phyloP scores from a whole-genome alignment of 2,797 vertebrate genomes.

The Neopelma chrysocephalum region DNA sequence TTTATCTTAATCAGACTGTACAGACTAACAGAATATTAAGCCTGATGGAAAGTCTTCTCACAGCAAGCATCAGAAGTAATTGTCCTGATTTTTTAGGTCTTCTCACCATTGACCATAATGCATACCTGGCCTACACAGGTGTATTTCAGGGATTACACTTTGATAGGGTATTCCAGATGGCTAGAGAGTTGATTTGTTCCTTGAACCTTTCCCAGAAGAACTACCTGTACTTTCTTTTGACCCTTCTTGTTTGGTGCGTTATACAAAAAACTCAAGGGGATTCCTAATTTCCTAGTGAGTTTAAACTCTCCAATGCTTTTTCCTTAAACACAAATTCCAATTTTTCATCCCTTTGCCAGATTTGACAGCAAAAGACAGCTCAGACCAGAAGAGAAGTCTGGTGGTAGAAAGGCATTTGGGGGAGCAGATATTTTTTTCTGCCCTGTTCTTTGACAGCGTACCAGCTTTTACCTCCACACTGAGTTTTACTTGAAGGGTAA shows the following conservation, averaged over 20 bases:
- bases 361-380: background rate
- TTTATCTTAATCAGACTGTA: background rate
- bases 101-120: background rate
- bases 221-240: background rate
- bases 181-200: background rate
- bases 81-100: background rate
- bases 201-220: background rate
- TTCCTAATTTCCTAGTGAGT: background rate
- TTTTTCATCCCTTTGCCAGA: background rate
- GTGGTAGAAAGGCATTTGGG: background rate
- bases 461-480: background rate
- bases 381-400: background rate
- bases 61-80: background rate
- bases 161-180: background rate
- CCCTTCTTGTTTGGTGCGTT: background rate
- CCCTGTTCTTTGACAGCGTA: background rate
- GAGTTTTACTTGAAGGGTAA: background rate
- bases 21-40: background rate
- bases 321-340: background rate
- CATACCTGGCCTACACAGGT: background rate
- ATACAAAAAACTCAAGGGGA: background rate
- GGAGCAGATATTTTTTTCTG: background rate
- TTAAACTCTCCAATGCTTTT: background rate
- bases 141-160: background rate
- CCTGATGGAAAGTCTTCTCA: background rate